Evolutionary conservation across 2,113 vertebrate genomes (phyloP).

Genomic region (Pandion haliaetus): DNA sequence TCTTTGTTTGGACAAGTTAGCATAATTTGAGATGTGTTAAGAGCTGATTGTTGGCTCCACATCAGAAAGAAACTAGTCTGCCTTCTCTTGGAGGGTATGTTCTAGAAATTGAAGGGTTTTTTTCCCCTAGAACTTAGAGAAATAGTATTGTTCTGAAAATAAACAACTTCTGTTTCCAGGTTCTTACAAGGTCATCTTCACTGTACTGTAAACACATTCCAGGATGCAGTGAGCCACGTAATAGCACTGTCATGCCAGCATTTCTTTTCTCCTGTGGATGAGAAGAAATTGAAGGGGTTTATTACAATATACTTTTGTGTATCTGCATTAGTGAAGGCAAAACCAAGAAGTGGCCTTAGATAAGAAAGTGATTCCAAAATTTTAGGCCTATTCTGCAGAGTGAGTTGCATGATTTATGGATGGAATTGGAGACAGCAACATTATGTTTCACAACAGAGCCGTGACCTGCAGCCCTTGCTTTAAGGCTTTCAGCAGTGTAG

Average conservation of each 20-base stretch:
- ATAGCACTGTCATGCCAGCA: background rate
- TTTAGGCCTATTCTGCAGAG: background rate
- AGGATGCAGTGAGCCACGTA: background rate
- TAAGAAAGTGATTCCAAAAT: background rate
- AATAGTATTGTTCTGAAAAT: background rate
- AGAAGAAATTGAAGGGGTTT: background rate
- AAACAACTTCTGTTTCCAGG: background rate
- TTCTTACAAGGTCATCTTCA: background rate
- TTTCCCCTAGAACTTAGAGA: background rate
- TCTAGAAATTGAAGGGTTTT: background rate
- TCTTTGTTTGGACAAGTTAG: background rate
- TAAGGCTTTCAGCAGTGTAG: background rate
- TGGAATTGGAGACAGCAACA: background rate
- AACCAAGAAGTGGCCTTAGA: background rate
- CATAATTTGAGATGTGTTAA: background rate
- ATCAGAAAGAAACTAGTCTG: background rate
- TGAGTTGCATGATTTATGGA: background rate
- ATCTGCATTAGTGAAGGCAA: background rate
- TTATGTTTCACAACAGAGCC: background rate
- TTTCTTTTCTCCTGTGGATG: background rate
- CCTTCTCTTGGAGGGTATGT: background rate
- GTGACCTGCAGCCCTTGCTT: background rate
- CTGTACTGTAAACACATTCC: background rate
- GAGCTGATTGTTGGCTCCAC: background rate
- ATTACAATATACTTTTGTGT: background rate